These are phyloP conservation scores for Glaucopsyche alexis DNA, from an alignment of 2,888 invertebrate genomes.

Conservation along the genomic window DNA sequence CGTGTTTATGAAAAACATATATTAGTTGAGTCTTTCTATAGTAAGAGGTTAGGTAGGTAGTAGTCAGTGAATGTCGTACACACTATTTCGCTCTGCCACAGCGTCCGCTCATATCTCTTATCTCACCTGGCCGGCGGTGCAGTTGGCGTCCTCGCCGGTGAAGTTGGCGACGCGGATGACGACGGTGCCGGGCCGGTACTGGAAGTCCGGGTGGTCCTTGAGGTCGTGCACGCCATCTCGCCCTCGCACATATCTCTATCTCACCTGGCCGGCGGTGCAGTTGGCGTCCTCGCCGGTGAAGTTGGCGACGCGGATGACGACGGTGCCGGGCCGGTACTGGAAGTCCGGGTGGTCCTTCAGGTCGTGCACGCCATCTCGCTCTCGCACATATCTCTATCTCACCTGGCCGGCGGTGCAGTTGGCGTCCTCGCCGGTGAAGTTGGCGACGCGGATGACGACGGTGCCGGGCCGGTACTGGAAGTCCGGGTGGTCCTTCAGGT, in stretches of 20 bases:
- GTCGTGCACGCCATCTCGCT: conserved; percentile 97
- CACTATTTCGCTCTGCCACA: not conserved
- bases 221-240: not conserved
- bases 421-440: conserved; percentile 86
- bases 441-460: conserved; percentile 91
- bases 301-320: conserved; percentile 82
- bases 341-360: conserved; percentile 90
- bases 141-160: conserved; percentile 81
- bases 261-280: conserved; percentile 91
- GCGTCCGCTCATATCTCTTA: not conserved
- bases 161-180: conserved; percentile 79
- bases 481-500: conserved; percentile 96
- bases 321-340: conserved; percentile 94
- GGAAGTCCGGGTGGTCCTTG: conserved; percentile 82
- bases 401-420: conserved; percentile 93
- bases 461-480: conserved; percentile 96
- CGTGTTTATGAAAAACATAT: not conserved
- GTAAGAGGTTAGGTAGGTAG: no score
- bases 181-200: conserved; percentile 94
- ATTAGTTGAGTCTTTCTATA: no score
- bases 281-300: conserved; percentile 80
- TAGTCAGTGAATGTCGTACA: no score
- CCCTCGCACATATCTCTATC: not conserved
- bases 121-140: conserved; percentile 91
- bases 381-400: conserved; percentile 51